A percentile compares a stretch with the other conserved stretches of the same genome.
Conservation (phyloP, 2,888 invertebrate genomes). For the Cantharis rustica region DNA sequence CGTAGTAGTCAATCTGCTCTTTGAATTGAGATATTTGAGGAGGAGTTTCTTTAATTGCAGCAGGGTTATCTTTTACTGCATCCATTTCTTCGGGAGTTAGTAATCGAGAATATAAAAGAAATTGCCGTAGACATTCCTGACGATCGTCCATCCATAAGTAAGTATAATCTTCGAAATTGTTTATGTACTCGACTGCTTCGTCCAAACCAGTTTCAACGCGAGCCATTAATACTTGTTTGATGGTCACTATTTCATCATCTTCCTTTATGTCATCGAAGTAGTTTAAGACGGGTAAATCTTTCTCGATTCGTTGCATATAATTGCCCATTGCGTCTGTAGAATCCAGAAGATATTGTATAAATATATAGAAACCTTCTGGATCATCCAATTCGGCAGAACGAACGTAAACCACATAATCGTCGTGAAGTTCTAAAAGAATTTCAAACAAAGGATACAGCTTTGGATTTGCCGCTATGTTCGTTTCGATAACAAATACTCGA, state of each 20-base stretch:
- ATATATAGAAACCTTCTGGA: constrained; percentile 68
- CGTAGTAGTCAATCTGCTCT: constrained; percentile 81
- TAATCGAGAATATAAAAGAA: constrained; percentile 76
- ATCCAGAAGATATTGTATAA: constrained; percentile 71
- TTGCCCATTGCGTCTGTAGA: constrained; percentile 79
- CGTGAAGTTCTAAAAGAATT: constrained; percentile 73
- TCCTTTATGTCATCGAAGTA: constrained; percentile 60
- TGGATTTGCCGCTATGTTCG: constrained; percentile 52
- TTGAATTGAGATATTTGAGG: constrained; percentile 79
- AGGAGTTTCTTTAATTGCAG: constrained; percentile 57
- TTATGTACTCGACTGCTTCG: constrained; percentile 53
- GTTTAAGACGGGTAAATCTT: constrained; percentile 5
- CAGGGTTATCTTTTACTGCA: constrained; percentile 49
- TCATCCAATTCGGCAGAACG: constrained; percentile 74
- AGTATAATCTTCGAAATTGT: constrained; percentile 68
- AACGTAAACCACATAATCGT: constrained; percentile 72
- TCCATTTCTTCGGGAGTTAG: constrained; percentile 77
- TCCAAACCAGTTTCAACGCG: constrained; percentile 48
- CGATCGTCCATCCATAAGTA: constrained; percentile 84
- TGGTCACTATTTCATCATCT: constrained; percentile 60
- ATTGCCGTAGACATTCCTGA: constrained; percentile 74
- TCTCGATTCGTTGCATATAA: constrained; percentile 67
- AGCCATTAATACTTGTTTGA: neutral
- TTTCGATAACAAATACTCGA: constrained; percentile 65
- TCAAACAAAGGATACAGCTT: constrained; percentile 74